Conservation (phyloP, 1,140 invertebrate genomes). For the Tetranychus cinnabarinus region DNA sequence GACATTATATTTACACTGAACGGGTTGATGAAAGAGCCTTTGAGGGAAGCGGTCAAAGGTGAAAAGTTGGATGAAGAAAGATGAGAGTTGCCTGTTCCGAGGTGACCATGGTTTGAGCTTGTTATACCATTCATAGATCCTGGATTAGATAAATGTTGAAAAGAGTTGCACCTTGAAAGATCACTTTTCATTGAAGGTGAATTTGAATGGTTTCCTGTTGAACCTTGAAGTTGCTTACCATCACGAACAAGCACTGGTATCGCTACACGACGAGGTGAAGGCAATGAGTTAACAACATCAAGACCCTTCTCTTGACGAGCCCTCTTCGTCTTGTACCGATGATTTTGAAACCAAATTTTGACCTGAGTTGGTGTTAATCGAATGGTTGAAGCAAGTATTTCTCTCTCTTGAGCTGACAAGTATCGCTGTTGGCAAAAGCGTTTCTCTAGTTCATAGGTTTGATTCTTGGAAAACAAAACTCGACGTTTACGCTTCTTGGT, state of each 20-base stretch:
- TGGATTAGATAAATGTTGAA: too few species aligned
- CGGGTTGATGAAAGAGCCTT: too few species aligned
- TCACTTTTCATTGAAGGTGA: not conserved
- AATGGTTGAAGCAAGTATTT: constrained; percentile 26
- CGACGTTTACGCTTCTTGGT: too few species aligned
- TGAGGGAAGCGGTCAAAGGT: too few species aligned
- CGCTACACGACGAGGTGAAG: constrained; percentile 61
- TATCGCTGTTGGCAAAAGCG: constrained; percentile 13
- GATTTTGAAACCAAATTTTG: constrained; percentile 23
- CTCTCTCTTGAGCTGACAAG: too few species aligned
- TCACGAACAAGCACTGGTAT: constrained; percentile 77
- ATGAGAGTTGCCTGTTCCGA: too few species aligned
- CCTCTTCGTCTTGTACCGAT: constrained; percentile 70
- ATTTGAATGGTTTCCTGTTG: constrained; percentile 11
- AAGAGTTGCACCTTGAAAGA: too few species aligned
- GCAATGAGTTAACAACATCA: constrained; percentile 19
- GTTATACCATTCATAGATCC: too few species aligned
- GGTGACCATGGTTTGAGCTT: too few species aligned
- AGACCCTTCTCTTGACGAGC: constrained; percentile 66
- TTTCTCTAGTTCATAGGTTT: constrained; percentile 15
- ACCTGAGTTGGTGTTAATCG: constrained; percentile 44
- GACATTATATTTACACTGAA: too few species aligned
- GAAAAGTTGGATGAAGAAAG: too few species aligned
- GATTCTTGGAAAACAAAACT: constrained; percentile 27
- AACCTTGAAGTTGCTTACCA: constrained; percentile 49